Evolutionary conservation across 2,888 invertebrate genomes (phyloP), one percentile per base, ranked within the genome.

Genomic region (Leucoptera coffeella): DNA sequence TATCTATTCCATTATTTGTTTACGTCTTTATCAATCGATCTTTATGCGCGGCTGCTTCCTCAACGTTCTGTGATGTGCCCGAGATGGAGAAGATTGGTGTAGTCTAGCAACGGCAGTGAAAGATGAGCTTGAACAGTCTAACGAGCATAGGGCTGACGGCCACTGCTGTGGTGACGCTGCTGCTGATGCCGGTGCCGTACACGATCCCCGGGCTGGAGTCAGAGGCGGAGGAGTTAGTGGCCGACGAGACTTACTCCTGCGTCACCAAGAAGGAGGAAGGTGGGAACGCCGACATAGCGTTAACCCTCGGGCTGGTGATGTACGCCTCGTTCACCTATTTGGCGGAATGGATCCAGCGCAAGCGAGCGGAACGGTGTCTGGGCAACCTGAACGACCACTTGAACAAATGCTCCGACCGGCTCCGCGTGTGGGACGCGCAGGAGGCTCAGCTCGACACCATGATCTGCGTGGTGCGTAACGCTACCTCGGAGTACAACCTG

Each of bases 291-390:
- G 59, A 65, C 36, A 26, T 58, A 12, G 36, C 53, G 28, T 36
- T 54, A 24, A 47, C 59, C 14, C 27, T 43, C 9, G 30, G 43
- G 8, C 39, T 64, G 29, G 23, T 55, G 15, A 14, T 43, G 19
- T 21, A 53, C 20, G 54, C 45, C n/a, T 26, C 50, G 11, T 14
- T 45, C 10, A 50, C 41, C 17, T 56, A 60, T 33, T 29, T 57
- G 23, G 54, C 47, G 38, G 61, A 60, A 37, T 61, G 57, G 58
- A 49, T 62, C 33, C 64, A 64, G 30, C 51, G 55, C 33, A 62
- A 61, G 40, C 35, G 57, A 15, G 50, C 59, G 50, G 59, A 64
- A 39, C 50, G 44, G 12, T 23, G 23, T 15, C n/a, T 25, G 15
- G 15, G 13, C 9, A 36, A 54, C 54, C 28, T 54, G 36, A 52